These are phyloP conservation scores for Zaprionus lachaisei DNA, from an alignment of 1,140 invertebrate species.

Conservation along the genomic window DNA sequence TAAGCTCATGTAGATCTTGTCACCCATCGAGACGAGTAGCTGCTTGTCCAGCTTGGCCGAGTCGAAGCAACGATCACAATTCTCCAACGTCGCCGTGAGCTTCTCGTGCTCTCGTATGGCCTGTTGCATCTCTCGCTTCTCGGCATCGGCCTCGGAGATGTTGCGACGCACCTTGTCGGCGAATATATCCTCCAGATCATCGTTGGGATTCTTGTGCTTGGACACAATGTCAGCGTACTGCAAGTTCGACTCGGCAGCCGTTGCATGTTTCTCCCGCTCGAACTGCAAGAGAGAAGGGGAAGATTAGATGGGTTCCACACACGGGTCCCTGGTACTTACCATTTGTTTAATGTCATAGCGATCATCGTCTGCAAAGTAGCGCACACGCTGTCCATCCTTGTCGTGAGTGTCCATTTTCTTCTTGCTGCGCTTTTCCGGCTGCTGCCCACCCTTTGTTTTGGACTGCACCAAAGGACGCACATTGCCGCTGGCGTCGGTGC, in stretches of 20 bases:
- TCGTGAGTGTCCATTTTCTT: constrained; percentile 90
- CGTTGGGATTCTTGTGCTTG: constrained; percentile 88
- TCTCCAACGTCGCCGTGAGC: constrained; percentile 87
- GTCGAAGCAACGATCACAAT: constrained; percentile 93
- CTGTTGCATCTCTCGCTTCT: constrained; percentile 87
- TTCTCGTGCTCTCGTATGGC: constrained; percentile 91
- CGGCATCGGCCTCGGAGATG: constrained; percentile 87
- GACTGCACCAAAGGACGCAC: constrained; percentile 85
- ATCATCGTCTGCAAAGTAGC: constrained; percentile 96
- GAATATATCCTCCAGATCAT: constrained; percentile 95
- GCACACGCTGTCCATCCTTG: constrained; percentile 88
- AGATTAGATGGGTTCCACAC: neutral
- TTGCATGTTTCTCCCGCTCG: constrained; percentile 93
- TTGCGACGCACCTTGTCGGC: constrained; percentile 86
- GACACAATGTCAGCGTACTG: constrained; percentile 91
- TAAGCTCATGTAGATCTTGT: constrained; percentile 92
- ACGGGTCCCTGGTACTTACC: constrained; percentile 85
- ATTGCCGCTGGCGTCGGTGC: constrained; percentile 89
- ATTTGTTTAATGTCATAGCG: constrained; percentile 94
- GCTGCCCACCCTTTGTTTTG: constrained; percentile 71
- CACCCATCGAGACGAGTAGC: constrained; percentile 92
- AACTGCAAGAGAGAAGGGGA: constrained; percentile 86
- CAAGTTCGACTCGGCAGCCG: constrained; percentile 92
- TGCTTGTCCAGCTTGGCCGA: constrained; percentile 93
- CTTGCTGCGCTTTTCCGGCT: constrained; percentile 85